Conservation (phyloP, 2,113 vertebrate genomes). For the Neolamprologus toae region DNA sequence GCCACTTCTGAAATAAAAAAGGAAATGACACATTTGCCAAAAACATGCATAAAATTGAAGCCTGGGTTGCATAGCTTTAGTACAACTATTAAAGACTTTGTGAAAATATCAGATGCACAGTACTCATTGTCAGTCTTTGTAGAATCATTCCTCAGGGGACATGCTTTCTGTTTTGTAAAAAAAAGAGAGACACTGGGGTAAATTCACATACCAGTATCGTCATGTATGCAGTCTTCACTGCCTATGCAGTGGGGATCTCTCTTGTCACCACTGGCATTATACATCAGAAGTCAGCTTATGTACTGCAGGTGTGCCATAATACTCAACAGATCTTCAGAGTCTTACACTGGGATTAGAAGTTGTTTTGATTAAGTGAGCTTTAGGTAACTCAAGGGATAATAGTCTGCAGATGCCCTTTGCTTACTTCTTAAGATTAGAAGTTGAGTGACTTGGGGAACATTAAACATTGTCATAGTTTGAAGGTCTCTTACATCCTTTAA, state of each 20-base stretch:
- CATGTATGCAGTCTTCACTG: not conserved
- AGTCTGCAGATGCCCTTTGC: slow-evolving; percentile 11
- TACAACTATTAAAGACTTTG: not conserved
- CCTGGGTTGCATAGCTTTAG: not conserved
- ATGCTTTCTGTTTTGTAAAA: not conserved
- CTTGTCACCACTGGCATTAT: slow-evolving; percentile 20
- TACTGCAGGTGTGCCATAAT: slow-evolving; percentile 49
- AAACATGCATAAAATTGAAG: not conserved
- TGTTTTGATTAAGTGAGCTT: slow-evolving; percentile 48
- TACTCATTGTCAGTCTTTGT: slow-evolving; percentile 21
- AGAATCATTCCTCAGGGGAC: not conserved
- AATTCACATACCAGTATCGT: slow-evolving; percentile 1
- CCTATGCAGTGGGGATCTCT: slow-evolving; percentile 22
- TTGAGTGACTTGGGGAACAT: slow-evolving; percentile 1
- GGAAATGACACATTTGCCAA: not conserved
- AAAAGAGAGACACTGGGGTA: slow-evolving; percentile 20
- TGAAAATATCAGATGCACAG: slow-evolving; percentile 7
- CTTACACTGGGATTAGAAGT: slow-evolving; percentile 56
- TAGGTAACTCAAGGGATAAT: slow-evolving; percentile 14
- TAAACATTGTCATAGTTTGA: not conserved
- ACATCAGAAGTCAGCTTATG: slow-evolving; percentile 41
- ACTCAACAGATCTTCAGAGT: slow-evolving; percentile 18
- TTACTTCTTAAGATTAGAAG: slow-evolving; percentile 23
- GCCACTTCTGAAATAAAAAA: not conserved
- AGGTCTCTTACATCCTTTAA: not conserved